A percentile compares a stretch with the other conserved stretches of the same genome.
Evolutionary conservation across 37 sponge, comb jelly and placozoan genomes (phyloP).

Genomic region (Agelas oroides): DNA sequence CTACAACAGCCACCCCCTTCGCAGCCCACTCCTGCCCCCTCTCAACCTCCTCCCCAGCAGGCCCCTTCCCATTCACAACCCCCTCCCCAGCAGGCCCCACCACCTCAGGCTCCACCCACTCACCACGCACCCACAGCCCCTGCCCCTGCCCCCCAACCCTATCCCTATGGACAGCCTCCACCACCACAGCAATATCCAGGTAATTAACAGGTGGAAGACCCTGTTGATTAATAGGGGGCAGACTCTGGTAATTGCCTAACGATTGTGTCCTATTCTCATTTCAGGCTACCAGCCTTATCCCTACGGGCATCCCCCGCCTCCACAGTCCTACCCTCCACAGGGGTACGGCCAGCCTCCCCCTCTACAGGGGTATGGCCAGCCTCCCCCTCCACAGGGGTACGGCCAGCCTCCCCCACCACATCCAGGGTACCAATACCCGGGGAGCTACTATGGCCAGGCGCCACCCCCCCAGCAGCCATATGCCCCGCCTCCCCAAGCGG

Average conservation of each 20-base stretch:
- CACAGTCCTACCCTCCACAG: no score
- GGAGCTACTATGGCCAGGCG: no score
- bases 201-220: conserved; percentile 1
- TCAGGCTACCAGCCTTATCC: background rate
- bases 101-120: background rate
- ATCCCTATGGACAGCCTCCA: conserved; percentile 25
- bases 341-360: no score
- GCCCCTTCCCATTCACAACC: conserved; percentile 1
- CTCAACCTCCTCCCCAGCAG: conserved; percentile 26
- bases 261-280: no score
- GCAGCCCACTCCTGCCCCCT: background rate
- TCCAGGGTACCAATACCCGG: no score
- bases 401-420: no score
- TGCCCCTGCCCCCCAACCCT: conserved; percentile 25
- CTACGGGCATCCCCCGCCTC: background rate
- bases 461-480: no score
- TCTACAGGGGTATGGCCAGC: no score
- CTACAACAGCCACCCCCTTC: conserved; percentile 16
- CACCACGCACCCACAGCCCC: conserved; percentile 43
- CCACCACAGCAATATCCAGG: conserved; percentile 21
- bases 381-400: no score
- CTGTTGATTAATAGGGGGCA: no score
- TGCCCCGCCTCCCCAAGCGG: no score
- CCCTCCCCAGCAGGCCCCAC: background rate
- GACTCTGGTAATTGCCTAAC: no score